phyloP scores from a whole-genome alignment of 2,888 invertebrate genomes.

The Pyralis farinalis region DNA sequence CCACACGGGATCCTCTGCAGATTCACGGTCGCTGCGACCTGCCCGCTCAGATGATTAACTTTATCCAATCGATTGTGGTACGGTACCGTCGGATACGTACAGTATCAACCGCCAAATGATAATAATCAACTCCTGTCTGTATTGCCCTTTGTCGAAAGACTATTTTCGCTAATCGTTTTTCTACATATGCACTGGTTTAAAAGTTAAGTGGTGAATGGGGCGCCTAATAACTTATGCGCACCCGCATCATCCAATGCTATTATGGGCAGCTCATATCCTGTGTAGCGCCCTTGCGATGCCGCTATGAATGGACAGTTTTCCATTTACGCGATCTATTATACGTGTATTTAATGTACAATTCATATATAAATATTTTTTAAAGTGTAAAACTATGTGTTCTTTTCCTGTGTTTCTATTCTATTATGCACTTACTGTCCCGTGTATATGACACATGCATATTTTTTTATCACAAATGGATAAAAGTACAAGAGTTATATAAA shows the following conservation, averaged over 20 bases:
- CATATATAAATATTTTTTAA: no score
- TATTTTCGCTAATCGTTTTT: conserved; percentile 1
- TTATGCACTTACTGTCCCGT: no score
- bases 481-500: no score
- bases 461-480: no score
- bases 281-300: conserved; percentile 49
- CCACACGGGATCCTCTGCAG: conserved; percentile 46
- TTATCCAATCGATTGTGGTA: conserved; percentile 69
- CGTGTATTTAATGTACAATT: no score
- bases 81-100: conserved; percentile 19
- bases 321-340: conserved; percentile 24
- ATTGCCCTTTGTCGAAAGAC: conserved; percentile 15
- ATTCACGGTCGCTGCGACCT: conserved; percentile 76
- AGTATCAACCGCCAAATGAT: background rate
- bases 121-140: conserved; percentile 23
- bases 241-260: conserved; percentile 39
- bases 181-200: background rate
- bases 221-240: conserved; percentile 56
- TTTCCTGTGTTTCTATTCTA: background rate
- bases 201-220: conserved; percentile 12
- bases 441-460: no score
- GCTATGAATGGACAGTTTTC: conserved; percentile 42
- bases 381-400: no score
- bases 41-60: conserved; percentile 68
- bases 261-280: conserved; percentile 32